Evolutionary conservation across 2,113 vertebrate genomes (phyloP), one percentile per base, ranked within the genome.

Genomic region (Ursus arctos): DNA sequence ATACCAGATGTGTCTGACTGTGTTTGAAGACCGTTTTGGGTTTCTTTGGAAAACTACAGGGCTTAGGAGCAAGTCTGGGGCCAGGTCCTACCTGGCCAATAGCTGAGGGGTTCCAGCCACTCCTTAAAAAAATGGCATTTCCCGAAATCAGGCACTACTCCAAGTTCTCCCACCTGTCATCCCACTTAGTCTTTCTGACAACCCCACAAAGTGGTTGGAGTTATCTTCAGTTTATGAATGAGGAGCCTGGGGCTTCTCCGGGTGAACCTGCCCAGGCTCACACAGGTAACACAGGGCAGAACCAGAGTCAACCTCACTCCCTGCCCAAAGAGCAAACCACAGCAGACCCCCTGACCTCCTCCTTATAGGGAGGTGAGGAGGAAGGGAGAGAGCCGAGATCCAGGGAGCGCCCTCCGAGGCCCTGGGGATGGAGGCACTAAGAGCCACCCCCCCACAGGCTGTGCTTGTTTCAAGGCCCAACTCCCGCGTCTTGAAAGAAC

Each of bases 401-500:
- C 33, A 67, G 63, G 53, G 16, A 76, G 49, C 8, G 16, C 18
- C 59, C 14, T 77, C 83, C 11, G 7, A 43, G 19, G 49, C 6
- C 51, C 2, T 53, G 71, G 40, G 53, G n/a, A 16, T 57, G 33
- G 2, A 26, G n/a, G 80, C 16, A 14, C 28, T 24, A 7, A 1
- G 7, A 19, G 19, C 51, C 24, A 6, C 13, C 72, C 87, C 53
- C 8, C 13, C 59, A 49, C 57, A n/a, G 86, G 18, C 33, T 84
- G 13, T 43, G 43, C 3, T 13, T 31, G 36, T 59, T 49, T 51
- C 85, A 71, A 57, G 40, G 83, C 13, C 36, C 43, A 74, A 16
- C 28, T n/a, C 31, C 49, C 72, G 57, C 55, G 72, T 59, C 71
- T 15, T 31, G 5, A 26, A 87, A 89, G 74, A 28, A 98, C 99